Base-by-base conservation (phyloP, 1,140 invertebrate species). In the Scaptomyza montana region DNA sequence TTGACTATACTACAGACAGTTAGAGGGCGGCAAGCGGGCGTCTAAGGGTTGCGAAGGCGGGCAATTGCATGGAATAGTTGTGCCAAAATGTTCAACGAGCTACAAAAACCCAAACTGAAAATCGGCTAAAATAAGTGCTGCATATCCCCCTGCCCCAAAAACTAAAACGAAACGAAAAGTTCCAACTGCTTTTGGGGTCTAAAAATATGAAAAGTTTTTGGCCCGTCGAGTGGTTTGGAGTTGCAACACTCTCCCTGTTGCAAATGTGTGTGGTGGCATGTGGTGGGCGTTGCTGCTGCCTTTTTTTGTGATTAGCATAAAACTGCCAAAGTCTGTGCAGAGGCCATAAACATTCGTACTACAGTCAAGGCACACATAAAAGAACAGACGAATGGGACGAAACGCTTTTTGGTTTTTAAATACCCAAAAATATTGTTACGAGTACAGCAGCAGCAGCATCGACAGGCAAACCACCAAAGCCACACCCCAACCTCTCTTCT, bases 221-320 rank as follows among this genome's bases (percentile, higher is more conserved):
- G 33, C 4, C 12, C 41, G 57, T 80, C 59, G 66, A 86, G 77
- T 70, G 67, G 41, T 46, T 56, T 43, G 30, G 13, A 43, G 39
- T 47, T 55, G 43, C 43, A 5, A 21, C 30, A 33, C 30, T 33
- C 30, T 33, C 30, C 30, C 30, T 33, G 30, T 25, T 25, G 21
- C 21, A 2, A 25, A 16, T 16, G 21, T 25, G 21, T 25, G 21
- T 33, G 45, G 61, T 57, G 39, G 49, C 12, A 59, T 41, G 55
- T 39, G 39, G 47, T 60, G 55, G 61, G 51, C 46, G 69, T 67
- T 46, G 65, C 59, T 81, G 33, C 33, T 36, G 76, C 72, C 72
- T 84, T 89, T 59, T 25, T 86, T 84, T 84, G 75, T 89, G 82
- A 86, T 86, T 86, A 86, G 82, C 82, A 86, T 86, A 86, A 86